These are phyloP conservation scores for Lochmaea capreae DNA, from an alignment of 2,888 invertebrate genomes.

Conservation along the genomic window DNA sequence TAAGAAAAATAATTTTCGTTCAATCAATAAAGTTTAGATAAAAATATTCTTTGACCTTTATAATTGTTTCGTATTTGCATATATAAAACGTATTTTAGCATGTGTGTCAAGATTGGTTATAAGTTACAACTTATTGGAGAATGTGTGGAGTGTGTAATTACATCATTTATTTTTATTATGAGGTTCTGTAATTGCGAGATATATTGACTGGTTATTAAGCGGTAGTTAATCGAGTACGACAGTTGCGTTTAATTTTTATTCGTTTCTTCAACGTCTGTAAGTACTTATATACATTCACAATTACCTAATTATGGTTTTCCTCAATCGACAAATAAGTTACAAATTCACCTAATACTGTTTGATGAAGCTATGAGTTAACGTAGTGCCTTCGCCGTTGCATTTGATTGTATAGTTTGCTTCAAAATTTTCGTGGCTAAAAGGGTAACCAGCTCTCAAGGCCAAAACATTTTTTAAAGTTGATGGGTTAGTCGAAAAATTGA, in stretches of 20 bases:
- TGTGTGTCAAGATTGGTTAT: neutral
- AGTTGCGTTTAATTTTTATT: conserved; percentile 2
- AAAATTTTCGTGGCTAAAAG: too few species aligned
- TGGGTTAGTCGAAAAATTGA: too few species aligned
- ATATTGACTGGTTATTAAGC: conserved; percentile 1
- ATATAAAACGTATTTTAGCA: conserved; percentile 1
- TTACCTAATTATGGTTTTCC: too few species aligned
- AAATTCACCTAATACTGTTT: too few species aligned
- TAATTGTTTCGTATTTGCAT: neutral
- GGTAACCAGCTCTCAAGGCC: too few species aligned
- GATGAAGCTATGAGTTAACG: too few species aligned
- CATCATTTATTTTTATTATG: neutral
- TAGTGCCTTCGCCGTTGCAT: too few species aligned
- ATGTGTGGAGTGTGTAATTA: neutral
- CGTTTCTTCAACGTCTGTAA: neutral
- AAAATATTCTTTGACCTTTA: conserved; percentile 10
- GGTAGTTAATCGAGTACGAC: neutral
- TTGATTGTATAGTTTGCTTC: too few species aligned
- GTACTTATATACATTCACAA: neutral
- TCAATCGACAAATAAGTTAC: too few species aligned
- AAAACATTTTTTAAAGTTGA: too few species aligned
- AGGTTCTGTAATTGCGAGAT: neutral
- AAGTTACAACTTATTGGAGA: neutral
- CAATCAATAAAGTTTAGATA: neutral
- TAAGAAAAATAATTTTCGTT: neutral